Conservation (phyloP, 23 tunicate species). For the Trididemnum nubilum region DNA sequence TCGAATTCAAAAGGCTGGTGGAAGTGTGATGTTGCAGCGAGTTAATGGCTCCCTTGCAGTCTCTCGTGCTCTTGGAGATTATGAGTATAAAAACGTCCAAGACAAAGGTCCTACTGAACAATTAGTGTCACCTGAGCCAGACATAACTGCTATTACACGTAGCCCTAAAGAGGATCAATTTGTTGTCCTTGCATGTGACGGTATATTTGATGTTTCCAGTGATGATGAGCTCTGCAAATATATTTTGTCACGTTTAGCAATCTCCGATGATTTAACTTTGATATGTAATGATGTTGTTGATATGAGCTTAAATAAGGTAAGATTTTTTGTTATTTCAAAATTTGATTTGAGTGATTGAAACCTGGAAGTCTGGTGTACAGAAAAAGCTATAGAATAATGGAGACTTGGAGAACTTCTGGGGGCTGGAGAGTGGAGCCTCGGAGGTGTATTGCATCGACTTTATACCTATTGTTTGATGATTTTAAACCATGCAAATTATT, state of each 20-base stretch:
- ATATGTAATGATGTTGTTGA: conserved; percentile 92
- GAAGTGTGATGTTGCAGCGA: conserved; percentile 95
- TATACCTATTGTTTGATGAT: too few relatives aligned
- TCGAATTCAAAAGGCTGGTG: conserved; percentile 96
- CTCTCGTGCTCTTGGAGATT: conserved; percentile 98
- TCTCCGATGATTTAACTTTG: conserved; percentile 53
- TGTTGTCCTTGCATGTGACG: conserved; percentile 97
- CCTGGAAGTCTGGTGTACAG: too few relatives aligned
- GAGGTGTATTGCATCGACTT: too few relatives aligned
- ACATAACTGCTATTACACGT: conserved; percentile 70
- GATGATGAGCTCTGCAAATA: conserved; percentile 78
- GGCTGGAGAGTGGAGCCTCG: too few relatives aligned
- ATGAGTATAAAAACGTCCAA: conserved; percentile 89
- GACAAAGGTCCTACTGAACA: conserved; percentile 90
- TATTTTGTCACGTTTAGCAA: conserved; percentile 61
- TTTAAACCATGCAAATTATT: too few relatives aligned
- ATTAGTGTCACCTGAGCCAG: conserved; percentile 95
- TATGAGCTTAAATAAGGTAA: conserved; percentile 91
- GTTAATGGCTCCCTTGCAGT: conserved; percentile 99
- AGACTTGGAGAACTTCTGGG: too few relatives aligned
- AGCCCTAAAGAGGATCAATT: conserved; percentile 69
- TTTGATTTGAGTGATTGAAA: too few relatives aligned
- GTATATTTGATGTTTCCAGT: conserved; percentile 92
- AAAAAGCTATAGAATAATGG: too few relatives aligned
- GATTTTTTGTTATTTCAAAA: too few relatives aligned